phyloP scores from a whole-genome alignment of 2,888 invertebrate species.

The Polymixis lichenea region DNA sequence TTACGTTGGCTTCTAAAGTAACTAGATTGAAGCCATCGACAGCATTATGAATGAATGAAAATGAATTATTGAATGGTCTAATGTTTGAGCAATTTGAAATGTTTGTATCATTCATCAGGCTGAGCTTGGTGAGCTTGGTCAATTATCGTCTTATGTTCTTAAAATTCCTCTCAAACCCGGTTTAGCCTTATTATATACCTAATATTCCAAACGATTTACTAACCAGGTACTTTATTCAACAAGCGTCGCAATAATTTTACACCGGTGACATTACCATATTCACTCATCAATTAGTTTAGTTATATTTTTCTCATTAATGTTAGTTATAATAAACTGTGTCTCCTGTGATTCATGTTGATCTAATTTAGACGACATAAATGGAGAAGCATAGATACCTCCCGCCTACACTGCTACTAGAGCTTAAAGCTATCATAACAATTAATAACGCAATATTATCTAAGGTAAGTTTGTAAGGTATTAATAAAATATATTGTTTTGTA shows the following conservation, averaged over 20 bases:
- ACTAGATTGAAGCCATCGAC: conserved; percentile 21
- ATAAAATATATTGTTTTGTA: background rate
- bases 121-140: conserved; percentile 18
- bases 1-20: conserved; percentile 46
- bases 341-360: conserved; percentile 42
- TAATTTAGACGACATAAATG: conserved; percentile 35
- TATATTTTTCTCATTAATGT: background rate
- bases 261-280: background rate
- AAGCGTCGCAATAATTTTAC: conserved; percentile 5
- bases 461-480: background rate
- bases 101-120: conserved; percentile 31
- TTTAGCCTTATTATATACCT: background rate
- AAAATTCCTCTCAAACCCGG: background rate
- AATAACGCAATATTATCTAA: background rate
- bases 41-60: conserved; percentile 40
- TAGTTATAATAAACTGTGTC: conserved; percentile 10
- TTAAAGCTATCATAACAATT: conserved; percentile 26
- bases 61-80: conserved; percentile 16
- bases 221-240: background rate
- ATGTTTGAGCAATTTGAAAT: conserved; percentile 24
- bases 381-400: conserved; percentile 25
- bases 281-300: background rate
- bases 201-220: background rate
- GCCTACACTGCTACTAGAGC: conserved; percentile 43
- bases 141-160: conserved; percentile 10